Percentiles rank a stretch among this genome's conserved stretches.
These are phyloP conservation scores for Porites australiensis DNA, from an alignment of 64 coral and sea anemone species.

Conservation along the genomic window DNA sequence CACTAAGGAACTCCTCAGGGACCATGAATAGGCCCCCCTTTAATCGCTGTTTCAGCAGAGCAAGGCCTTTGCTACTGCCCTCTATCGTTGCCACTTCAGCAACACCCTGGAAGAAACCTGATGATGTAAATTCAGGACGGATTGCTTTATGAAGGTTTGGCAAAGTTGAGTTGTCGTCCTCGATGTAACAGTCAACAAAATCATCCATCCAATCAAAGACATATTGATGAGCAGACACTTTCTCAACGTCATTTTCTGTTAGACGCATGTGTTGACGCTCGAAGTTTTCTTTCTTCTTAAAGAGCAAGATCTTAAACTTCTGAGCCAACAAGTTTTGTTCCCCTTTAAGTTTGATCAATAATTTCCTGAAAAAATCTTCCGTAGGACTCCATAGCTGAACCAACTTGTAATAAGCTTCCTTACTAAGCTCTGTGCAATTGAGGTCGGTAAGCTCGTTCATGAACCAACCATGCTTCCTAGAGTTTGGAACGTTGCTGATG, in stretches of 20 bases:
- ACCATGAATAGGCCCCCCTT: not conserved
- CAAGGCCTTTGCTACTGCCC: not conserved
- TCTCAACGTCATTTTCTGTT: not conserved
- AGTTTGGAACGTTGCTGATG: slow-evolving; percentile 7
- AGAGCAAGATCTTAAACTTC: slow-evolving; percentile 37
- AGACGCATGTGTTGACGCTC: not conserved
- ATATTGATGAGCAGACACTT: not conserved
- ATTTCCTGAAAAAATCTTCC: slow-evolving; percentile 18
- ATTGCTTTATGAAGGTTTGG: slow-evolving; percentile 41
- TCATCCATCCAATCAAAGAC: not conserved
- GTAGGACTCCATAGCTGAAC: not conserved
- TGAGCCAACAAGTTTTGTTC: slow-evolving; percentile 32
- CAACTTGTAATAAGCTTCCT: not conserved
- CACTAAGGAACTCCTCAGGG: not conserved
- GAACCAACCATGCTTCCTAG: not conserved
- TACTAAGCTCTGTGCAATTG: slow-evolving; percentile 13
- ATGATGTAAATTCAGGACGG: not conserved
- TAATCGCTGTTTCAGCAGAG: not conserved
- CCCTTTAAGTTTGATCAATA: not conserved
- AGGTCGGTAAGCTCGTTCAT: slow-evolving; percentile 21
- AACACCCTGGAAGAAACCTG: not conserved
- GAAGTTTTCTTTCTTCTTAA: slow-evolving; percentile 39
- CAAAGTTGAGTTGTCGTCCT: not conserved
- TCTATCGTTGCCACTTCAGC: not conserved
- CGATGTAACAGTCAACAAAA: not conserved